phyloP scores from a whole-genome alignment of 2,888 invertebrate species.

The Torymus texanus region DNA sequence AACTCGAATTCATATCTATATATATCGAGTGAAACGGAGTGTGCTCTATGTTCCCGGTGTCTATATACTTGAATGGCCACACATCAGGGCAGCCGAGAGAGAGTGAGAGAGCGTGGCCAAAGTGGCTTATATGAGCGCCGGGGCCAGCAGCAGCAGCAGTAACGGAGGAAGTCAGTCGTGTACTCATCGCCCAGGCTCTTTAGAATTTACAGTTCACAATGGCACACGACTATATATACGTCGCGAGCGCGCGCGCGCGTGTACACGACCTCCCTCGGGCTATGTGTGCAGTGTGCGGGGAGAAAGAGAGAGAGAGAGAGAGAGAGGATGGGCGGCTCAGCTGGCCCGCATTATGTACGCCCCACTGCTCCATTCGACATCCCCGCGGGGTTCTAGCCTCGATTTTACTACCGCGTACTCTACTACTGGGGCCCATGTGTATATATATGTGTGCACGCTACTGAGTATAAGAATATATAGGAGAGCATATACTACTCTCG shows the following conservation, averaged over 20 bases:
- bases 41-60: neutral
- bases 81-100: too few species aligned
- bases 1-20: too few species aligned
- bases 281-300: constrained; percentile 7
- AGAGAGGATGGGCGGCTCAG: constrained; percentile 60
- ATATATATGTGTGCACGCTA: neutral
- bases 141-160: neutral
- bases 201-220: constrained; percentile 40
- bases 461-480: neutral
- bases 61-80: too few species aligned
- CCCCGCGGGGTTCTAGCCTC: constrained; percentile 60
- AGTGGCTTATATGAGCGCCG: constrained; percentile 56
- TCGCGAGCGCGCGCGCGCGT: constrained; percentile 4
- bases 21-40: neutral
- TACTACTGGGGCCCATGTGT: neutral
- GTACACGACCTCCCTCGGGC: constrained; percentile 58
- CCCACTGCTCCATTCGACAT: constrained; percentile 68
- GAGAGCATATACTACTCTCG: neutral
- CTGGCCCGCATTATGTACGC: constrained; percentile 71
- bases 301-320: neutral
- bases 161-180: constrained; percentile 60
- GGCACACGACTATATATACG: constrained; percentile 33
- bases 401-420: constrained; percentile 6
- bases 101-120: constrained; percentile 30
- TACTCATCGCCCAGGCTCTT: constrained; percentile 55